phyloP scores from a whole-genome alignment of 2,888 invertebrate genomes.

The Hydropsyche betteni region DNA sequence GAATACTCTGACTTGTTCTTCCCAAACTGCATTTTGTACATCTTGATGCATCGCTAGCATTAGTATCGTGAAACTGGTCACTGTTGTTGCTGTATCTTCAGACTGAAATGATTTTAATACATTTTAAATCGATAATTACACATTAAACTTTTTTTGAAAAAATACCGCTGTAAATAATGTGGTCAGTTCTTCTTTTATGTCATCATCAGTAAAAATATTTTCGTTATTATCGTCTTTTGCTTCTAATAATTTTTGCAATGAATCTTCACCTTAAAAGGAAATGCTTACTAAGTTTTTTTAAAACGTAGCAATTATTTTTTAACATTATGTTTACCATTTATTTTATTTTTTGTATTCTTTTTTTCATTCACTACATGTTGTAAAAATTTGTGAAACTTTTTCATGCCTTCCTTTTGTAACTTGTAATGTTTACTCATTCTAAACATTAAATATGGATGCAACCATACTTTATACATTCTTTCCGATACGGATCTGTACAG shows the following conservation, averaged over 20 bases:
- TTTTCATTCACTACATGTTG: neutral
- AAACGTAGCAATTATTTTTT: too few species aligned
- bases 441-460: constrained; percentile 36
- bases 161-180: constrained; percentile 46
- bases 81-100: constrained; percentile 51
- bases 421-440: constrained; percentile 39
- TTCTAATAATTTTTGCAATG: constrained; percentile 32
- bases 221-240: constrained; percentile 13
- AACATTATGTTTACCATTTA: constrained; percentile 11
- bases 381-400: constrained; percentile 1
- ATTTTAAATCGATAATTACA: neutral
- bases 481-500: constrained; percentile 37
- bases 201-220: constrained; percentile 38
- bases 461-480: constrained; percentile 43
- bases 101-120: constrained; percentile 41
- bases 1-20: constrained; percentile 43
- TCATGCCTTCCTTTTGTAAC: constrained; percentile 29
- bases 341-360: neutral
- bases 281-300: neutral
- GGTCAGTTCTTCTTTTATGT: constrained; percentile 46
- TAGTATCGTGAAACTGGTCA: constrained; percentile 47
- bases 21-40: constrained; percentile 48
- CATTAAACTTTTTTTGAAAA: neutral
- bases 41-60: constrained; percentile 50
- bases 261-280: constrained; percentile 3